These are phyloP conservation scores for Cyanistes caeruleus DNA, from an alignment of 2,113 vertebrate species.

Conservation along the genomic window DNA sequence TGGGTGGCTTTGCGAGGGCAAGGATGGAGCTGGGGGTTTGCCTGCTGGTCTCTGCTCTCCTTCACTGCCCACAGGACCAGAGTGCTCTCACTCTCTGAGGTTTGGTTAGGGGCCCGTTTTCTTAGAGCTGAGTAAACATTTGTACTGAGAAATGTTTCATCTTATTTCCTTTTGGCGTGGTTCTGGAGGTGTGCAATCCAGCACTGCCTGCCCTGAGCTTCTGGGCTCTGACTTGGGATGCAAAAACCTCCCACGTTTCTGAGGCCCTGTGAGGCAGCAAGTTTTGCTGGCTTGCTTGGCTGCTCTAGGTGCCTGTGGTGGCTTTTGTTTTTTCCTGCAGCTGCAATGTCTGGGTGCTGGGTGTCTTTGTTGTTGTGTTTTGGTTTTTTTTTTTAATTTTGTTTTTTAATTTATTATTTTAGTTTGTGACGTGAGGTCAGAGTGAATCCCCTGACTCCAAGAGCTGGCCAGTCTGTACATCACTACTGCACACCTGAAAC, in stretches of 20 bases:
- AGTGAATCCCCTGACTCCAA: background rate
- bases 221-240: background rate
- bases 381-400: background rate
- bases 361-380: background rate
- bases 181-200: background rate
- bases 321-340: background rate
- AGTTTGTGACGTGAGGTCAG: background rate
- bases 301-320: background rate
- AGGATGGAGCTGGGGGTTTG: background rate
- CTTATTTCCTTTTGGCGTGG: background rate
- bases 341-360: background rate
- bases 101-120: background rate
- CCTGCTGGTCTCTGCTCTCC: background rate
- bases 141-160: slow-evolving; percentile 2
- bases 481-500: background rate
- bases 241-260: background rate
- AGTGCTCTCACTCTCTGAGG: background rate
- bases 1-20: fast-evolving
- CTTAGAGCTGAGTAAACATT: slow-evolving; percentile 30
- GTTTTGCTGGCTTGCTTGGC: background rate
- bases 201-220: fast-evolving
- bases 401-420: background rate
- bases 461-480: background rate
- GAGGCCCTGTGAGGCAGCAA: fast-evolving
- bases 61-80: fast-evolving